Conservation (phyloP, 92 coral and sea anemone species). For the Epizoanthus ramosus region DNA sequence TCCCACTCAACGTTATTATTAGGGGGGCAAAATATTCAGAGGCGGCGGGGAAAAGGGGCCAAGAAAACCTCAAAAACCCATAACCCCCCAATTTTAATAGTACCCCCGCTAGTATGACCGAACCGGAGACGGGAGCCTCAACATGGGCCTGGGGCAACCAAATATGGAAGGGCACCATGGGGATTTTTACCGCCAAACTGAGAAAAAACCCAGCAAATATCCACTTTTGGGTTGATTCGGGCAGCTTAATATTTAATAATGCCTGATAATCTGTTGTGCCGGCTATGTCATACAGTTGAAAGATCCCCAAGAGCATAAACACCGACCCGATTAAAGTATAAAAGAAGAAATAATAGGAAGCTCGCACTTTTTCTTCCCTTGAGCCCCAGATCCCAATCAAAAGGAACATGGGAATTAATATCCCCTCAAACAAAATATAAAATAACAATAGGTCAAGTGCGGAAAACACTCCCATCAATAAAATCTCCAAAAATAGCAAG, state of each 20-base stretch:
- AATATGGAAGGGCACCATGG: constrained; percentile 78
- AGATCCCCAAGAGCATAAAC: constrained; percentile 80
- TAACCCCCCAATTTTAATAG: constrained; percentile 88
- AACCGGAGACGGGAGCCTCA: constrained; percentile 86
- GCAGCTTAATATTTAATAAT: constrained; percentile 64
- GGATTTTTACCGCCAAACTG: constrained; percentile 86
- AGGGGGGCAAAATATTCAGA: constrained; percentile 81
- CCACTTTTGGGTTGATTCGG: constrained; percentile 75
- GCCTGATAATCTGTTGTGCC: constrained; percentile 79
- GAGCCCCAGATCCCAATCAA: constrained; percentile 83
- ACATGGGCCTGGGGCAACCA: constrained; percentile 88
- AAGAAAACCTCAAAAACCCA: constrained; percentile 80
- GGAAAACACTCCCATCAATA: constrained; percentile 84
- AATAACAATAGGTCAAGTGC: constrained; percentile 75
- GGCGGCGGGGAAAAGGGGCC: constrained; percentile 80
- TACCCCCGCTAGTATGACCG: constrained; percentile 83
- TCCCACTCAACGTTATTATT: constrained; percentile 65
- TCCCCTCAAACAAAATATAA: constrained; percentile 84
- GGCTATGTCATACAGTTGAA: constrained; percentile 69
- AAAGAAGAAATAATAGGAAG: constrained; percentile 90
- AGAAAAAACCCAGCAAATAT: constrained; percentile 75
- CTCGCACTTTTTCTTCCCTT: constrained; percentile 89
- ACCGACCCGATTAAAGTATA: constrained; percentile 85
- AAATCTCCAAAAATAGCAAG: constrained; percentile 75
- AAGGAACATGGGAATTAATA: constrained; percentile 85